Conservation (phyloP, 1,140 invertebrate species). For the Zaprionus inermis region DNA sequence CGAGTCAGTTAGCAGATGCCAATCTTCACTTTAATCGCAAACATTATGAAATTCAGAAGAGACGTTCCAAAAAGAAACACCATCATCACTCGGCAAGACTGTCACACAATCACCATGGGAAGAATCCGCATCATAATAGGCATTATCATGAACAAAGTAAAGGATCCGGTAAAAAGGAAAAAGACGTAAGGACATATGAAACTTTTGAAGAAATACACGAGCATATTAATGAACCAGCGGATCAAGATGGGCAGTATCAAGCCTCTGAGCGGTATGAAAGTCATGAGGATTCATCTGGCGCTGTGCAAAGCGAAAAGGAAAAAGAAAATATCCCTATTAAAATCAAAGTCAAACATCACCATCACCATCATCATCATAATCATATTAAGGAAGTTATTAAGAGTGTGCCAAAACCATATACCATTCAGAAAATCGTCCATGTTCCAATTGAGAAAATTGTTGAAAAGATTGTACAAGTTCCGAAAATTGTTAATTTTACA, state of each 20-base stretch:
- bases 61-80: slow-evolving; percentile 30
- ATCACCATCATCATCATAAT: slow-evolving; percentile 87
- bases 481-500: slow-evolving; percentile 63
- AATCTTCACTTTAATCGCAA: slow-evolving; percentile 3
- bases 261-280: slow-evolving; percentile 47
- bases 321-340: slow-evolving; percentile 37
- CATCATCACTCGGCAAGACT: slow-evolving; percentile 6
- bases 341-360: slow-evolving; percentile 87
- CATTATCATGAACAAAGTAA: slow-evolving; percentile 16
- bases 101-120: neutral
- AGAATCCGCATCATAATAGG: slow-evolving; percentile 4
- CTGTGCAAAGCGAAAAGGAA: slow-evolving; percentile 3
- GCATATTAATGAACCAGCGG: slow-evolving; percentile 48
- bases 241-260: slow-evolving; percentile 47
- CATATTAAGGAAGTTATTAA: slow-evolving; percentile 87
- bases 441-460: slow-evolving; percentile 83
- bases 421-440: slow-evolving; percentile 85
- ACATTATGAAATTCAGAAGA: slow-evolving; percentile 17
- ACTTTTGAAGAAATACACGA: slow-evolving; percentile 64
- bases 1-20: neutral
- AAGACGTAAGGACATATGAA: slow-evolving; percentile 44
- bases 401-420: slow-evolving; percentile 84
- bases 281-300: slow-evolving; percentile 23
- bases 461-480: slow-evolving; percentile 72
- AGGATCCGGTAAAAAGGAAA: slow-evolving; percentile 10